Percentiles rank a stretch among this genome's conserved stretches.
Evolutionary conservation across 2,797 vertebrate genomes (phyloP).

Genomic region (Microctenopoma lineatum): DNA sequence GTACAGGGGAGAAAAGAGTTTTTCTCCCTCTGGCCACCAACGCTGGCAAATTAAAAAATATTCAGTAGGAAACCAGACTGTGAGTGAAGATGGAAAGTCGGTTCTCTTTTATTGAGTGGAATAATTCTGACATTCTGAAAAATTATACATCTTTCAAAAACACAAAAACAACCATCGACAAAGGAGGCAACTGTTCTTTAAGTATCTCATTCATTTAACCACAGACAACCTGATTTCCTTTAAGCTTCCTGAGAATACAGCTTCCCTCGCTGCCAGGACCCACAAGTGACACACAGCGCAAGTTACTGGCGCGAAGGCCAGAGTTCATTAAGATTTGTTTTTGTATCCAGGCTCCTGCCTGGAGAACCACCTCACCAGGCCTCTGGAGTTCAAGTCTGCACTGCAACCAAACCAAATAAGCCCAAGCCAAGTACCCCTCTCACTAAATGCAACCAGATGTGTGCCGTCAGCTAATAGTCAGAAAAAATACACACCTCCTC

Average conservation of each 20-base stretch:
- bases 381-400: constrained; percentile 66
- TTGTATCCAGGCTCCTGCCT: constrained; percentile 63
- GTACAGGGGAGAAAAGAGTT: not conserved
- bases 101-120: not conserved
- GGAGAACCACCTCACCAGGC: constrained; percentile 48
- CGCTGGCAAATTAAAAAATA: not conserved
- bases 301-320: constrained; percentile 53
- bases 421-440: constrained; percentile 58
- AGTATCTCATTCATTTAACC: constrained; percentile 11
- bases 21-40: not conserved
- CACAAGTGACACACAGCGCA: constrained; percentile 42
- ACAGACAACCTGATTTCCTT: constrained; percentile 21
- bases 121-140: not conserved
- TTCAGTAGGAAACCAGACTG: not conserved
- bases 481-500: constrained; percentile 60
- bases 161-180: constrained; percentile 1
- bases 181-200: not conserved
- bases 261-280: constrained; percentile 23
- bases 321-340: constrained; percentile 74
- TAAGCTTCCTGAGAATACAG: constrained; percentile 28
- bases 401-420: constrained; percentile 71
- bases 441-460: constrained; percentile 81
- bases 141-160: constrained; percentile 2
- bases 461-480: constrained; percentile 65
- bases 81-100: not conserved